A percentile compares a stretch with the other conserved stretches of the same genome.
Evolutionary conservation across 2,113 vertebrate species (phyloP).

Genomic region (Indicator indicator): DNA sequence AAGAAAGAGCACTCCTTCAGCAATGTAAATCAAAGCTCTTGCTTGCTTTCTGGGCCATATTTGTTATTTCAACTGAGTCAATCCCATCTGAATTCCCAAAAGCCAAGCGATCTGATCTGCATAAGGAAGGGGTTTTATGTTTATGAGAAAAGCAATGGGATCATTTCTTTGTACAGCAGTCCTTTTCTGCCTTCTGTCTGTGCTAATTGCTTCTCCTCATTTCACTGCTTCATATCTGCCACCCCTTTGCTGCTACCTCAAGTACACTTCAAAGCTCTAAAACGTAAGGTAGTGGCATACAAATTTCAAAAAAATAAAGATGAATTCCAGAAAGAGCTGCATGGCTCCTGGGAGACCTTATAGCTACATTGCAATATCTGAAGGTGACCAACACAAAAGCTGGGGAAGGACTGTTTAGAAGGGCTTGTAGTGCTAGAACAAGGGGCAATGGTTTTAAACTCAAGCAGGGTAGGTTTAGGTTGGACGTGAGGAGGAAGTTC

Average conservation of each 20-base stretch:
- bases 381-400: no score
- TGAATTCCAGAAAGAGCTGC: background rate
- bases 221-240: background rate
- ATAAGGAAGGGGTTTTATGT: background rate
- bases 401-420: no score
- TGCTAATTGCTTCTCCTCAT: background rate
- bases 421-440: no score
- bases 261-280: background rate
- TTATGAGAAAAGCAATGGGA: background rate
- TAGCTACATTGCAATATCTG: no score
- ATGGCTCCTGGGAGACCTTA: no score
- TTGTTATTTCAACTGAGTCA: background rate
- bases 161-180: background rate
- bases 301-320: constrained; percentile 1
- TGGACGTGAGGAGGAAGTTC: no score
- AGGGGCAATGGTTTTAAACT: no score
- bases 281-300: background rate
- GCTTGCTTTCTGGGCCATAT: background rate
- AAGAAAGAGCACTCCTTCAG: background rate
- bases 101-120: background rate
- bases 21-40: background rate
- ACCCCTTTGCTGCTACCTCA: background rate
- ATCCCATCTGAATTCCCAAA: background rate
- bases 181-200: background rate
- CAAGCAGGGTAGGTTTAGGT: no score